Conservation (phyloP, 1,140 invertebrate species). For the Teleopsis dalmanni region DNA sequence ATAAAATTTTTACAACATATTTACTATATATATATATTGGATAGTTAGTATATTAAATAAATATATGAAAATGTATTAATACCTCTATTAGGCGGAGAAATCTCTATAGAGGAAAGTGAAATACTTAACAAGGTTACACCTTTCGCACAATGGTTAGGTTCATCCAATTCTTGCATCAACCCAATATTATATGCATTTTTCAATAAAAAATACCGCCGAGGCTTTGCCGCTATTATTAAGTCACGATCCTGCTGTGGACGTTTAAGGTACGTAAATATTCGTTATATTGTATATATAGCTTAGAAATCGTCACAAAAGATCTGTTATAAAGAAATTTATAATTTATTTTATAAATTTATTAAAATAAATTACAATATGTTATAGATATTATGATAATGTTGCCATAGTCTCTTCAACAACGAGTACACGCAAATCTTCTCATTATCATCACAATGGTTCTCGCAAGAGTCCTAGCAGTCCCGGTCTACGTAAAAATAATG, state of each 20-base stretch:
- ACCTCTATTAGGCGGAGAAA: conserved; percentile 29
- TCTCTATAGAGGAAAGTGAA: conserved; percentile 57
- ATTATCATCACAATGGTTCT: conserved; percentile 64
- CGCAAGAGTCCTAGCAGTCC: conserved; percentile 56
- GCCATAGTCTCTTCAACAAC: conserved; percentile 75
- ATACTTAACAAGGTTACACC: conserved; percentile 75
- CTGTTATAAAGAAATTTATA: no score
- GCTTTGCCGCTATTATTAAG: conserved; percentile 83
- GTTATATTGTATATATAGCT: background rate
- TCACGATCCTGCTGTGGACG: conserved; percentile 75
- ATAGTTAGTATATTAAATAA: no score
- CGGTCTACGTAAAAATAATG: conserved; percentile 54
- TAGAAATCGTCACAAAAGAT: no score
- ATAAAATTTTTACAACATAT: no score
- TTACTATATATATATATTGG: no score
- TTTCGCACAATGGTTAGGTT: conserved; percentile 91
- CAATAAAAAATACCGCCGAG: conserved; percentile 91
- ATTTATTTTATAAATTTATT: no score
- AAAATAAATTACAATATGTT: no score
- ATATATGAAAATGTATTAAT: no score
- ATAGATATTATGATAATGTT: conserved; percentile 64
- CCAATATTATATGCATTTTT: conserved; percentile 94
- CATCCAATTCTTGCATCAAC: conserved; percentile 95
- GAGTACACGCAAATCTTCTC: conserved; percentile 72
- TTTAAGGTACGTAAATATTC: conserved; percentile 51